These are phyloP conservation scores for Thryonomys swinderianus DNA, from an alignment of 2,113 vertebrate species.

Conservation along the genomic window DNA sequence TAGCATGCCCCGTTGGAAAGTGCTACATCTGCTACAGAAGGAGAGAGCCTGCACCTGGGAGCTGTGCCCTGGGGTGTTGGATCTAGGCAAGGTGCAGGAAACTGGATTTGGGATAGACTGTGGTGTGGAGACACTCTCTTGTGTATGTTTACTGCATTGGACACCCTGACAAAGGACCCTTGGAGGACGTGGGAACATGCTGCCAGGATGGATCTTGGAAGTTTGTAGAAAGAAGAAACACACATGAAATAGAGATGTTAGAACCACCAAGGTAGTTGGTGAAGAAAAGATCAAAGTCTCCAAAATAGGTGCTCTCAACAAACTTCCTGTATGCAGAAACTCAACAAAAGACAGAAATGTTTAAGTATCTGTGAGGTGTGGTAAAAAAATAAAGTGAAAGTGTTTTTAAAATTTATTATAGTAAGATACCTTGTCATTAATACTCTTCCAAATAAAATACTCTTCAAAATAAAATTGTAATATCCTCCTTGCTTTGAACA, in stretches of 20 bases:
- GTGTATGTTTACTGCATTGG: background rate
- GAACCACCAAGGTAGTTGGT: rapidly evolving
- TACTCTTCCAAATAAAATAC: too few relatives aligned
- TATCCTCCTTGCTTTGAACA: background rate
- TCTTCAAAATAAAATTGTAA: background rate
- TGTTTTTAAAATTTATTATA: background rate
- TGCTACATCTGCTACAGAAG: background rate
- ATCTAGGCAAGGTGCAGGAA: background rate
- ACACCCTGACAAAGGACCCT: background rate
- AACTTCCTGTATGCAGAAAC: background rate
- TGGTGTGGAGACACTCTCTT: background rate
- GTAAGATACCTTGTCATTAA: background rate
- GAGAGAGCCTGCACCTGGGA: background rate
- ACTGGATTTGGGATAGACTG: background rate
- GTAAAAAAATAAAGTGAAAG: background rate
- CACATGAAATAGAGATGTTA: background rate
- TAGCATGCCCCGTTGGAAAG: too few relatives aligned
- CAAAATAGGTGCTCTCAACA: rapidly evolving
- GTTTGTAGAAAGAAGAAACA: background rate
- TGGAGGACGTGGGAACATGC: background rate
- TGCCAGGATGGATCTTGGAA: background rate
- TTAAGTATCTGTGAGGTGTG: background rate
- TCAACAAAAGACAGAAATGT: too few relatives aligned
- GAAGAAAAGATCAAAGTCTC: background rate
- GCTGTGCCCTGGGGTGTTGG: background rate